These are phyloP conservation scores for Sinocyclocheilus anophthalmus DNA, from an alignment of 2,113 vertebrate species.

Conservation along the genomic window DNA sequence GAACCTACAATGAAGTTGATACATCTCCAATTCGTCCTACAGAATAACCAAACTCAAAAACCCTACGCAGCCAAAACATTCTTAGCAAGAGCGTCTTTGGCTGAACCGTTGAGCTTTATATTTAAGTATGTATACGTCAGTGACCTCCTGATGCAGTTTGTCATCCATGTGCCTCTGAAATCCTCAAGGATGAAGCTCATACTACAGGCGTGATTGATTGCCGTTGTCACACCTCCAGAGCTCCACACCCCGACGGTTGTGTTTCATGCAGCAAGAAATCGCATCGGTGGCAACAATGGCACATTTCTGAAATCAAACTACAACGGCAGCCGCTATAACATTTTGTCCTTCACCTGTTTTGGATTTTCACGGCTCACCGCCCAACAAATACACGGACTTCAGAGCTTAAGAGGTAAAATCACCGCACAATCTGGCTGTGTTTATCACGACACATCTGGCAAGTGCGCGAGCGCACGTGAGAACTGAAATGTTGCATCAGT, in stretches of 20 bases:
- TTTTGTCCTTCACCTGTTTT: neutral
- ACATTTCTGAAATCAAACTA: neutral
- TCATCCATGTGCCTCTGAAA: neutral
- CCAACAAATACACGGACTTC: neutral
- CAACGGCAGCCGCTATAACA: neutral
- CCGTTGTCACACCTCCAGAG: conserved; percentile 23
- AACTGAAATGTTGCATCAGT: neutral
- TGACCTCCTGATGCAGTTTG: neutral
- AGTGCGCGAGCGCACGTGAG: conserved; percentile 19
- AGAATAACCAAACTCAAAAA: neutral
- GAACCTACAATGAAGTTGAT: neutral
- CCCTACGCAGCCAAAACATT: neutral
- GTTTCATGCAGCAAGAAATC: conserved; percentile 8
- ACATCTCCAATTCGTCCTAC: neutral
- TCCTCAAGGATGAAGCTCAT: neutral
- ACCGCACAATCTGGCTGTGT: neutral
- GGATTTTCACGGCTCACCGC: neutral
- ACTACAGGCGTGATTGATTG: neutral
- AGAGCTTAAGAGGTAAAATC: neutral
- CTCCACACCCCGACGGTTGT: neutral
- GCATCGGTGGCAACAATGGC: neutral
- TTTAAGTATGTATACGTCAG: neutral
- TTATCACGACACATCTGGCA: neutral
- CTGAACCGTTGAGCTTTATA: neutral
- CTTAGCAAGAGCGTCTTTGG: neutral